phyloP scores from a whole-genome alignment of 2,797 vertebrate species.

The Hephaestus fuliginosus region DNA sequence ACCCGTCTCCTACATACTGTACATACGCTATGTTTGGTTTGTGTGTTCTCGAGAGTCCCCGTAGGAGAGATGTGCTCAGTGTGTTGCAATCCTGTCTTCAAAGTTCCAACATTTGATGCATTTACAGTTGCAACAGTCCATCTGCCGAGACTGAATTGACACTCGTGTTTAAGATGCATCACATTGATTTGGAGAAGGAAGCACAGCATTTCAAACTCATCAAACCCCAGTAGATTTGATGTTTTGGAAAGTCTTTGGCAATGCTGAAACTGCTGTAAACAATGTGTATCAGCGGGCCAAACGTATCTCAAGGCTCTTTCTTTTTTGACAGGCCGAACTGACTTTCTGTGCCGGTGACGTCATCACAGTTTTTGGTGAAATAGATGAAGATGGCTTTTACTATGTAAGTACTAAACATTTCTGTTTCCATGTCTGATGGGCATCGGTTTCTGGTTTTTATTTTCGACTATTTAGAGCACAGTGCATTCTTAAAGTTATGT shows the following conservation, averaged over 20 bases:
- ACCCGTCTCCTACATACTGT: conserved; percentile 65
- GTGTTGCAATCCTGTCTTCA: conserved; percentile 77
- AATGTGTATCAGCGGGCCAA: not conserved
- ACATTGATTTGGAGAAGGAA: conserved; percentile 77
- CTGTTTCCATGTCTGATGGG: not conserved
- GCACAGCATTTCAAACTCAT: conserved; percentile 72
- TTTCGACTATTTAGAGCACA: not conserved
- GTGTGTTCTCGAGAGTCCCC: conserved; percentile 65
- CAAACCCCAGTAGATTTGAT: conserved; percentile 57
- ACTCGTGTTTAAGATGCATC: conserved; percentile 76
- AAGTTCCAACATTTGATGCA: conserved; percentile 76
- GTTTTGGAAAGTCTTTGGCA: conserved; percentile 41
- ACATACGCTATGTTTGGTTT: conserved; percentile 66
- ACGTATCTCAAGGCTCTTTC: conserved; percentile 37
- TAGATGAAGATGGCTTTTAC: conserved; percentile 99
- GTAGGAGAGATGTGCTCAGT: conserved; percentile 55
- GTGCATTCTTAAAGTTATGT: not conserved
- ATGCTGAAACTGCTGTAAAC: conserved; percentile 21
- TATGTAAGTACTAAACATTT: conserved; percentile 89
- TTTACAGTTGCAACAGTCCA: conserved; percentile 66
- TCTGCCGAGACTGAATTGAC: conserved; percentile 64
- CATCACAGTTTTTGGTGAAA: conserved; percentile 95
- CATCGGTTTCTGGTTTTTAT: not conserved
- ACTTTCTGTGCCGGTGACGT: conserved; percentile 98
- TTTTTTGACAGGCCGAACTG: conserved; percentile 90